These are phyloP conservation scores for Zingel zingel DNA, from an alignment of 2,113 vertebrate species.

Conservation along the genomic window DNA sequence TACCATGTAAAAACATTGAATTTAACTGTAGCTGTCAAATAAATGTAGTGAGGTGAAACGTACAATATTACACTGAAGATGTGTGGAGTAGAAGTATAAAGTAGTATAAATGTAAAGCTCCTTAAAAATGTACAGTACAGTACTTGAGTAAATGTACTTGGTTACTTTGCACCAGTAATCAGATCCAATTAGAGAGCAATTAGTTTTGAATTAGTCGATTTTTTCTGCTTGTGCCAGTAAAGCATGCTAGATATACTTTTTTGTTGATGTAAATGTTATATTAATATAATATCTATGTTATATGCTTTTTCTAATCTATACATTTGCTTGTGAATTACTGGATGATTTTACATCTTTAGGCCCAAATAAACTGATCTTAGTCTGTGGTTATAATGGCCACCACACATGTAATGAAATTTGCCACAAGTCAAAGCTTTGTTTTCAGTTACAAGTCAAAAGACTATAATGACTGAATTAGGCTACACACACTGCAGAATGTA, in stretches of 20 bases:
- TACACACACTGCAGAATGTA: neutral
- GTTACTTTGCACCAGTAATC: neutral
- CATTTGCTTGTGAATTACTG: neutral
- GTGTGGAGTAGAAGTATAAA: neutral
- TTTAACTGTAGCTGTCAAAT: neutral
- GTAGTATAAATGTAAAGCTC: neutral
- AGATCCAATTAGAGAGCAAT: neutral
- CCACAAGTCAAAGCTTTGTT: neutral
- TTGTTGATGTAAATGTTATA: neutral
- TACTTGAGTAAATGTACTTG: neutral
- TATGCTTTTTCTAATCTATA: neutral
- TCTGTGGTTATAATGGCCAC: neutral
- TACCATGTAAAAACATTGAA: neutral
- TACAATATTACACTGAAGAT: neutral
- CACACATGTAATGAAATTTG: neutral
- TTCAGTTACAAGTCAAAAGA: neutral
- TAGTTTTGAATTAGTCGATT: neutral
- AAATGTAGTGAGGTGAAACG: neutral
- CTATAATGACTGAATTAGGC: neutral
- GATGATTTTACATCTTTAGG: neutral
- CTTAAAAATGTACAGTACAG: neutral
- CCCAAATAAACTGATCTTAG: slow-evolving; percentile 19
- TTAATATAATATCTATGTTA: neutral
- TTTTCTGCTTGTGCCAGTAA: neutral
- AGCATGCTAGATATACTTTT: neutral